phyloP scores from a whole-genome alignment of 2,113 vertebrate genomes.

The Sylvia atricapilla region DNA sequence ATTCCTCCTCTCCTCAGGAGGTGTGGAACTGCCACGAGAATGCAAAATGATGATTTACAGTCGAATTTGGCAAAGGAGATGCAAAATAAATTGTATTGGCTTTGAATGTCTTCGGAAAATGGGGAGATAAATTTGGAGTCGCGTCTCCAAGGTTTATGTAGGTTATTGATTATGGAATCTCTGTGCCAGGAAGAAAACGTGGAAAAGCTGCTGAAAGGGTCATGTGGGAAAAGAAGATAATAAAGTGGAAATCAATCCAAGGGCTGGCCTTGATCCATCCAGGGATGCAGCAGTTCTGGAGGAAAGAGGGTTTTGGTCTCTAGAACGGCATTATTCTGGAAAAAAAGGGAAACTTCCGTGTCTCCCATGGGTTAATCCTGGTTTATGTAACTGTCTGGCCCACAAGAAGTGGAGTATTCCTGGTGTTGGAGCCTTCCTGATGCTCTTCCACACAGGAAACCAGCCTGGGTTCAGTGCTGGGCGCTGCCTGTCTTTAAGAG shows the following conservation, averaged over 20 bases:
- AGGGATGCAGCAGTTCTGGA: background rate
- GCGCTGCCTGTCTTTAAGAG: background rate
- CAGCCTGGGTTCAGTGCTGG: background rate
- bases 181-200: background rate
- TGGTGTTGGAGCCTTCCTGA: background rate
- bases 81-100: background rate
- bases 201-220: background rate
- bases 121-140: background rate
- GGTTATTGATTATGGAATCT: background rate
- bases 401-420: background rate
- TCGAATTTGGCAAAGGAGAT: accelerated
- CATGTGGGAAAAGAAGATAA: background rate
- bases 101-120: background rate
- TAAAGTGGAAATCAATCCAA: background rate
- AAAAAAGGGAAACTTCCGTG: background rate
- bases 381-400: background rate
- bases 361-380: background rate
- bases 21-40: accelerated
- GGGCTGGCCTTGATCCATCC: background rate
- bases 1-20: background rate
- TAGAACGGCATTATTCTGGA: accelerated
- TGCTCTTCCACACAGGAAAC: background rate
- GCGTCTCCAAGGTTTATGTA: background rate
- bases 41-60: background rate
- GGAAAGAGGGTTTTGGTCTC: background rate